phyloP scores from a whole-genome alignment of 2,113 vertebrate species.

The Aythya baeri region DNA sequence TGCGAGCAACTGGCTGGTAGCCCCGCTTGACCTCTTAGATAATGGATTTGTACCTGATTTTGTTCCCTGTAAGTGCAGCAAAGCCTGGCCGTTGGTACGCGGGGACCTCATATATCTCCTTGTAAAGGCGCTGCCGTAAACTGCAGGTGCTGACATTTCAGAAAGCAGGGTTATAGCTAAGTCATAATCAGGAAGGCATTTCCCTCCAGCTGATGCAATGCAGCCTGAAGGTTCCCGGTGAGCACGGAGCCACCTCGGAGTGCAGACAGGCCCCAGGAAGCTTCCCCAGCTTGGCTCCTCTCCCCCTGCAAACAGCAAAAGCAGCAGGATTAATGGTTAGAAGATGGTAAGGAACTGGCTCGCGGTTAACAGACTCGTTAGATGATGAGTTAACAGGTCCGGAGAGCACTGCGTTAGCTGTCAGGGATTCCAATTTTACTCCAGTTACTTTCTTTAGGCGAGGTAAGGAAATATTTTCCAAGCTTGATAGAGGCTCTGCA shows the following conservation, averaged over 20 bases:
- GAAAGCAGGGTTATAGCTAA: neutral
- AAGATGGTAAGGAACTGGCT: neutral
- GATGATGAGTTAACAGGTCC: neutral
- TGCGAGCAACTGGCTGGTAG: neutral
- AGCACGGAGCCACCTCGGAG: accelerated
- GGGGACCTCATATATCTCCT: neutral
- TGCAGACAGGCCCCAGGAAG: neutral
- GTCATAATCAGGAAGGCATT: neutral
- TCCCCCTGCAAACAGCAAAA: neutral
- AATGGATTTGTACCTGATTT: neutral
- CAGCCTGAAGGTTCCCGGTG: neutral
- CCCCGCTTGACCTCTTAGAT: neutral
- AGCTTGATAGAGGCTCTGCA: neutral
- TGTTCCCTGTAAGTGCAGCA: neutral
- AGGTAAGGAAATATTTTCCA: neutral
- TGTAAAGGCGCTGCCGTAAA: neutral
- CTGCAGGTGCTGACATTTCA: neutral
- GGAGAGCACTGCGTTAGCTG: neutral
- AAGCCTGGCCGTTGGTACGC: neutral
- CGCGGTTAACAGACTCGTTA: neutral
- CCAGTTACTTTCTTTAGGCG: neutral
- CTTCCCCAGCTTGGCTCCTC: neutral
- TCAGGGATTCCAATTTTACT: neutral
- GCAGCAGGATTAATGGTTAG: neutral
- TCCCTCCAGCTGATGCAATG: neutral